Evolutionary conservation across 2,797 vertebrate genomes (phyloP), one percentile per base, ranked within the genome.

Genomic region (Cuculus canorus): DNA sequence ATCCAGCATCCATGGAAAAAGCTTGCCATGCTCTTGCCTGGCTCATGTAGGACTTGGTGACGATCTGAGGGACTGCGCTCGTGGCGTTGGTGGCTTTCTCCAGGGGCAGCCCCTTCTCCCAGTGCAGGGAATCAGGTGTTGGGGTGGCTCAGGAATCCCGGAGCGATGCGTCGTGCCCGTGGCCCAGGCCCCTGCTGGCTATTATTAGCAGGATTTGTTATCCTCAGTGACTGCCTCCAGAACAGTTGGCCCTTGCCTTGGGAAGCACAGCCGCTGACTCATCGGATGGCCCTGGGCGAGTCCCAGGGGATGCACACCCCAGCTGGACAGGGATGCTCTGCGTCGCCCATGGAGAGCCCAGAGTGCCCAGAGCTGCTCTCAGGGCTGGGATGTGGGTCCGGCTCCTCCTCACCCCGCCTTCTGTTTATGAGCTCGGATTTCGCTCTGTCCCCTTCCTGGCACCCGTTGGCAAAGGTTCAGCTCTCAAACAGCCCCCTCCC

Each of bases 171-270:
- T 43, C 43, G 17, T 43, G 52, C 53, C 78, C n/a, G 61, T 64
- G 87, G 76, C 91, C 83, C 83, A 13, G 86, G 85, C 23, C 24
- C 73, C 82, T 70, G 39, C 70, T 64, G 84, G 54, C 84, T 95
- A 88, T 95, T 90, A 32, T 94, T 95, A 95, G 90, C 77, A 75
- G 79, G 32, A 15, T 88, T 92, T 83, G 79, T 94, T 90, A 95
- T 81, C 80, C 77, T 78, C 66, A 18, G 78, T 19, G 61, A 66
- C 81, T 28, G 91, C 73, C 23, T 81, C 90, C 84, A 82, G 92
- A 95, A 87, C 17, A 33, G 45, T 7, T 84, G 60, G 60, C 90
- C 83, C 83, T 71, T 1, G 65, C 75, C 78, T 64, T 43, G 94
- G 68, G 63, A 35, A 70, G 90, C 94, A 82, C 73, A 9, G 1